phyloP scores from a whole-genome alignment of 2,113 vertebrate genomes.

The Cyprinodon tularosa region DNA sequence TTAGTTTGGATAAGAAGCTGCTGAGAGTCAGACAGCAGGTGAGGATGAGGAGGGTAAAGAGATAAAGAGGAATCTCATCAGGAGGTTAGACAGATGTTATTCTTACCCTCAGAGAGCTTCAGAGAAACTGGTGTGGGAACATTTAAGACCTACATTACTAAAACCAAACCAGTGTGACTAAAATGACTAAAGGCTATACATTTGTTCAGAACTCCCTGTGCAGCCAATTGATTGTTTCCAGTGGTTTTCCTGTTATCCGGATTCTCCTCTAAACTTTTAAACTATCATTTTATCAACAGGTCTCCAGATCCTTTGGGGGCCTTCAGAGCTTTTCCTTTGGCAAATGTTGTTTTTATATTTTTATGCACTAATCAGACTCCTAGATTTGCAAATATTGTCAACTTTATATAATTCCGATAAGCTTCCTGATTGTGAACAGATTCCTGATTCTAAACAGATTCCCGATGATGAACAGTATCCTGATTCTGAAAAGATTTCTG shows the following conservation, averaged over 20 bases:
- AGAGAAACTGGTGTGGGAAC: neutral
- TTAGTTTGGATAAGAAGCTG: conserved; percentile 75
- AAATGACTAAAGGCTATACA: too few species aligned
- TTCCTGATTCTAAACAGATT: too few species aligned
- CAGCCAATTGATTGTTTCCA: neutral
- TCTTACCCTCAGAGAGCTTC: neutral
- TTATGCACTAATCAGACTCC: too few species aligned
- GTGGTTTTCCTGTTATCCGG: neutral
- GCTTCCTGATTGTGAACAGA: too few species aligned
- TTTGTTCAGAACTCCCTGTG: too few species aligned
- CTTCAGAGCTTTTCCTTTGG: neutral
- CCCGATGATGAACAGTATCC: neutral
- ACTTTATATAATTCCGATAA: too few species aligned
- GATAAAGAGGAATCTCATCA: conserved; percentile 21
- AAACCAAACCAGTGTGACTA: neutral
- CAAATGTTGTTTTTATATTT: neutral
- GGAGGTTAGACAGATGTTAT: neutral
- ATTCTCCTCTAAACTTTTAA: neutral
- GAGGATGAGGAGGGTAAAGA: conserved; percentile 80
- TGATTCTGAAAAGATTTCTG: neutral
- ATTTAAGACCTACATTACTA: neutral
- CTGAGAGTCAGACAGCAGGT: conserved; percentile 66
- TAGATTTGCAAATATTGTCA: too few species aligned
- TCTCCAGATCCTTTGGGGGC: neutral
- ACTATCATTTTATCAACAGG: neutral